Base-by-base conservation (phyloP, 2,888 invertebrate genomes). In the Heliconius charithonia region DNA sequence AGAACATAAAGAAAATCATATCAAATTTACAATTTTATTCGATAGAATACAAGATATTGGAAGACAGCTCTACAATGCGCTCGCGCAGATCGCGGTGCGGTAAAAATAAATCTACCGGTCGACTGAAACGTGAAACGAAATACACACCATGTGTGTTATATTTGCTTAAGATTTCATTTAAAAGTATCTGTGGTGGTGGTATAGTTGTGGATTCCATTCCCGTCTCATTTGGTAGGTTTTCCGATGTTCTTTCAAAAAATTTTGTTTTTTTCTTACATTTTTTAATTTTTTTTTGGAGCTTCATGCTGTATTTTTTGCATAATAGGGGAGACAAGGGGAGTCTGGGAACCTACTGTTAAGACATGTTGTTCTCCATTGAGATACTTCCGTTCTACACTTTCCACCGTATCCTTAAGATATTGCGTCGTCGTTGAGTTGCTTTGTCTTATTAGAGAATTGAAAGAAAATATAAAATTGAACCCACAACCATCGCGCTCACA, bases 51-150 rank as follows among this genome's bases (percentile, higher is more conserved):
- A 71, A 69, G 65, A 59, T 51, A 59, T 56, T 22, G 69, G 62
- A 7, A 62, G n/a, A 29, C 32, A 45, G 32, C 16, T 66, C 22
- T 72, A n/a, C 56, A 51, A 67, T 70, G 67, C 51, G 70, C 80
- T 69, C 76, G 79, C 69, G 81, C 79, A 79, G 82, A 29, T 73
- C 29, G 29, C n/a, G 32, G 69, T 77, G 79, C 32, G 76, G 74
- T 82, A 81, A 81, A 83, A 83, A 83, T 83, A 83, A 81, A 59
- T 75, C 82, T 78, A 72, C 32, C 73, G 80, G 80, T 78, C 59
- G 74, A 74, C 56, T 81, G 81, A 79, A 81, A 81, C 82, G 51
- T 51, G 81, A 80, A 73, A 77, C 80, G 75, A 13, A 9, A 37
- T 67, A 73, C 32, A 13, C 27, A 78, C 29, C 51, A 41, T 7